These are phyloP conservation scores for Ophion slaviceki DNA, from an alignment of 2,888 invertebrate species.

Conservation along the genomic window DNA sequence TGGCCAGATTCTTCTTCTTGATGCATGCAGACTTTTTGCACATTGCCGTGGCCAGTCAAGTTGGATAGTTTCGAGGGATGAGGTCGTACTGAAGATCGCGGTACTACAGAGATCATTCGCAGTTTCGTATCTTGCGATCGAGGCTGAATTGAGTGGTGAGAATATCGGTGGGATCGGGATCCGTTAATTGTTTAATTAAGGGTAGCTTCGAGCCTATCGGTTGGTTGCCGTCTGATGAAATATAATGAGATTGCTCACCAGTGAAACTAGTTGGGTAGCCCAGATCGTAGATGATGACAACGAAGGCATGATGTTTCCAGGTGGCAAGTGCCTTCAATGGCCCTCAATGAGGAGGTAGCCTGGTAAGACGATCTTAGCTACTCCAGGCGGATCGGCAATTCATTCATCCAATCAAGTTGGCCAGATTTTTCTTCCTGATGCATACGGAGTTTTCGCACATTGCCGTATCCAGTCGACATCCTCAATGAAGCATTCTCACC, in stretches of 20 bases:
- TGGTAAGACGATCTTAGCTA: no score
- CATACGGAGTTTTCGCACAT: no score
- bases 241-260: conserved; percentile 25
- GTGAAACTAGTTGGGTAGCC: no score
- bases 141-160: conserved; percentile 57
- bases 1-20: no score
- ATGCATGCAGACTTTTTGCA: no score
- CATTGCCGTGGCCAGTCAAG: not conserved
- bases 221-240: conserved; percentile 26
- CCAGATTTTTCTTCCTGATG: no score
- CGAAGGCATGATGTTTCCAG: not conserved
- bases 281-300: conserved; percentile 1
- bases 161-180: conserved; percentile 57
- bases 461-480: not conserved
- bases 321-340: no score
- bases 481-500: not conserved
- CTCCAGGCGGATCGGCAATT: not conserved
- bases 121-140: conserved; percentile 43
- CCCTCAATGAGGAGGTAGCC: no score
- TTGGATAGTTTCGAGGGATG: not conserved
- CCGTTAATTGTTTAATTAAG: conserved; percentile 68
- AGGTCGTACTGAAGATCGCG: not conserved
- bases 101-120: not conserved
- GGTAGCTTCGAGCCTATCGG: conserved; percentile 23
- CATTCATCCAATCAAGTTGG: not conserved